Evolutionary conservation across 2,888 invertebrate species (phyloP), one percentile per base, ranked within the genome.

Genomic region (Agrypnus murinus): DNA sequence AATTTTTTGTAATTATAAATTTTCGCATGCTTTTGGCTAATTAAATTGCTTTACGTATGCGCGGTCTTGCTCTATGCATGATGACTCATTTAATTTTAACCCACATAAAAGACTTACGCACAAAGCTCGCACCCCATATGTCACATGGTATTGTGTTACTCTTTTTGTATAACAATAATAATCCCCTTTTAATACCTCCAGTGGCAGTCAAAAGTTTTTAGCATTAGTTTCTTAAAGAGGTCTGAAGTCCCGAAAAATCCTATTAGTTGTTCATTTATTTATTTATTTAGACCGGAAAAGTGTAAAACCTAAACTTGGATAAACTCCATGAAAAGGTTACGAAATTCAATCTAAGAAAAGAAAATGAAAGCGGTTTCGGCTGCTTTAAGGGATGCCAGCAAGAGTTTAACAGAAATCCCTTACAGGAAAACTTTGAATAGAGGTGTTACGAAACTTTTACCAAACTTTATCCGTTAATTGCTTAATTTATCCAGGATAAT

Each of bases 21-120:
- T 50, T 50, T 17, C 12, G 31, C 31, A 10, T 31, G 43, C 14
- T 43, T n/a, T 50, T 12, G 2, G 5, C 9, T 55, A 55, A 55
- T 55, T 55, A 55, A 55, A 55, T 36, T 55, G 36, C 15, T 17
- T 19, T 15, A 9, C 17, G 46, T 10, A 38, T 53, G 53, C 15
- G 15, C 45, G 43, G 32, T 14, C 40, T 43, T 60, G 15, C 14
- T 19, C 12, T 58, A 50, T 65, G 73, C 67, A 69, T 69, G 78
- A 79, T 80, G 80, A 80, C 77, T 80, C 80, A 80, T 78, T 80
- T 80, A 77, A 77, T 79, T 77, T 78, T 73, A 77, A 75, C 74
- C 73, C 69, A 76, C 73, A 77, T 77, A 76, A 72, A 72, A 32
- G 74, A 70, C 69, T 25, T 25, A 3, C 2, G 71, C 70, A 74